These are phyloP conservation scores for Scaptomyza cyrtandrae DNA, from an alignment of 2,888 invertebrate genomes.

Conservation along the genomic window DNA sequence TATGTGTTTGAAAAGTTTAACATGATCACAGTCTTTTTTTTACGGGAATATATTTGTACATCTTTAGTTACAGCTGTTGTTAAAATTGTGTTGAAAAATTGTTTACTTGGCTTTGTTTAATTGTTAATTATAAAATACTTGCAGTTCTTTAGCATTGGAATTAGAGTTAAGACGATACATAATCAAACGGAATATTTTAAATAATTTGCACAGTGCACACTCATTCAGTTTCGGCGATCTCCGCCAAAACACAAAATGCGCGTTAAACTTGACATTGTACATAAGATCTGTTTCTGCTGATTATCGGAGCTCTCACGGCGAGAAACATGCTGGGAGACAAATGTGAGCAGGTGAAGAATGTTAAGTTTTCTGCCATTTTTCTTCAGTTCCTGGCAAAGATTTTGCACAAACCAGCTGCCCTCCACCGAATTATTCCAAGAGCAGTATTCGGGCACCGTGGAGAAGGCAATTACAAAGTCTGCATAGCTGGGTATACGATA, in stretches of 20 bases:
- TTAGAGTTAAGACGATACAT: not conserved
- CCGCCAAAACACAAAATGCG: constrained; percentile 89
- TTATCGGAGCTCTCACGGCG: constrained; percentile 96
- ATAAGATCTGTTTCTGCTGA: constrained; percentile 96
- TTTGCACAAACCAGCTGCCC: constrained; percentile 98
- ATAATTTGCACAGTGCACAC: not conserved
- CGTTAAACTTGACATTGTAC: constrained; percentile 95
- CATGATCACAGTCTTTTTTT: not conserved
- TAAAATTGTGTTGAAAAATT: not conserved
- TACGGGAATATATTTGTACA: not conserved
- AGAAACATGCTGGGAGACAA: constrained; percentile 92
- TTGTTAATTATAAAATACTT: not conserved
- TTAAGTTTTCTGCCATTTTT: constrained; percentile 90
- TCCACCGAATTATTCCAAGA: constrained; percentile 96
- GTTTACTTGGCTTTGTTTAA: not conserved
- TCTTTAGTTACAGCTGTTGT: not conserved
- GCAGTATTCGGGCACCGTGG: constrained; percentile 96
- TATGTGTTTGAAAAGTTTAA: not conserved
- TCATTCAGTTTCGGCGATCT: not conserved
- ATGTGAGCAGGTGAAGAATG: constrained; percentile 92
- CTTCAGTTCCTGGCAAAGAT: constrained; percentile 91
- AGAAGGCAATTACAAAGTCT: constrained; percentile 95
- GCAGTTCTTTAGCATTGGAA: not conserved
- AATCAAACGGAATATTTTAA: not conserved
- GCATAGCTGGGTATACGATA: constrained; percentile 96